Evolutionary conservation across 2,113 vertebrate species (phyloP).

Genomic region (Chaetura pelagica): DNA sequence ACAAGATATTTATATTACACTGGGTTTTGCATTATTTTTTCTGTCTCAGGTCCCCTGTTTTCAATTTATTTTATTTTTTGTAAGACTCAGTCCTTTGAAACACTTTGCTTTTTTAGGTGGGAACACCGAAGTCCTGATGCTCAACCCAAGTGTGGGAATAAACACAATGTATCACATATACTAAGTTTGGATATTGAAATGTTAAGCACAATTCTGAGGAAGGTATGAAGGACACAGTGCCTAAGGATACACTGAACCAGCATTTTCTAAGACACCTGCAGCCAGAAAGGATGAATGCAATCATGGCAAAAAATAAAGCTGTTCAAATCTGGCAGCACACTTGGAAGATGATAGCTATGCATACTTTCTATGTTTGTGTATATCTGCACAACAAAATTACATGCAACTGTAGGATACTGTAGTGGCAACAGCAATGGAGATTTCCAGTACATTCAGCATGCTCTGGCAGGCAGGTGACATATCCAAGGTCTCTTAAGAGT

Average conservation of each 20-base stretch:
- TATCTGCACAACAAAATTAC: background rate
- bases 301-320: background rate
- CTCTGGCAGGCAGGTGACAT: background rate
- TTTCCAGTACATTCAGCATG: background rate
- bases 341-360: background rate
- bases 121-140: background rate
- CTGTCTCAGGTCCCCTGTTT: background rate
- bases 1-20: background rate
- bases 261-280: background rate
- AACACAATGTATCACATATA: background rate
- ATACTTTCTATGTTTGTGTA: background rate
- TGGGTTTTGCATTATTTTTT: background rate
- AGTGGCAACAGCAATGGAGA: background rate
- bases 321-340: background rate
- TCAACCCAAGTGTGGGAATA: background rate
- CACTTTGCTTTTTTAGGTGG: background rate
- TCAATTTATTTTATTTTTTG: background rate
- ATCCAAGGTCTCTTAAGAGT: background rate
- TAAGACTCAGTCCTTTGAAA: background rate
- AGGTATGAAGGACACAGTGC: background rate
- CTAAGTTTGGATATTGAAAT: slow-evolving; percentile 7
- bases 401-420: background rate
- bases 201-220: background rate
- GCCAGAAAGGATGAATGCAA: background rate
- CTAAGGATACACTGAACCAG: background rate